Base-by-base conservation (phyloP, 2,888 invertebrate species). In the Eugnorisma glareosa region DNA sequence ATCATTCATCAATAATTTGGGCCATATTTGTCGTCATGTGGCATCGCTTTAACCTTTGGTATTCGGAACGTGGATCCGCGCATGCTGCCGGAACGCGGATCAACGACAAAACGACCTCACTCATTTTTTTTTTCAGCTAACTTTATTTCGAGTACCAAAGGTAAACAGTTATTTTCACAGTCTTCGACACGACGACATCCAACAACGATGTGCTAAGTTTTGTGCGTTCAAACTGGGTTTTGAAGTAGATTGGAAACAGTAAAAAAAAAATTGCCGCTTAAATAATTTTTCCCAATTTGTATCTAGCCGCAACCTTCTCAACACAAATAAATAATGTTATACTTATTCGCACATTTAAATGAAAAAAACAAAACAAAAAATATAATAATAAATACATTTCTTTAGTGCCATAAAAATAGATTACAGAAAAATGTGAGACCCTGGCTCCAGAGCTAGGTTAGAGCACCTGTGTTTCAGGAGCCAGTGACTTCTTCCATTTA, bases 281-380 rank as follows among this genome's bases (percentile, higher is more conserved):
- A 7, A 54, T 54, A 6, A n/a, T 61, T 35, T 35, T 31, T 21
- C 1, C 31, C 1, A 35, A 3, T 37, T 28, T 71, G 37, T 67
- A 72, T 80, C 51, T 54, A 72, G 66, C 43, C 61, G 4, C 67
- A 73, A 45, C 13, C 73, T 24, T 24, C 35, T 1, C 18, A 21
- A n/a, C 2, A 10, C 28, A 66, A 66, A 31, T 24, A 66, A 66
- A 31, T 24, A 43, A 35, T 61, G 28, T 43, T 35, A 3, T 15
- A 43, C 43, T 43, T 8, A 8, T 43, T 51, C 7, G 7, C 10
- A 54, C 21, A 68, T 43, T 51, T 28, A 28, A 67, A 59, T 48
- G 31, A 21, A 76, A 21, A 21, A 74, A 73, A 31, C 40, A 40
- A 43, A 43, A 43, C 43, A 43, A 5, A 35, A 21, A 48, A 48